Conservation (phyloP, 2,113 vertebrate species). For the Grallaria varia region DNA sequence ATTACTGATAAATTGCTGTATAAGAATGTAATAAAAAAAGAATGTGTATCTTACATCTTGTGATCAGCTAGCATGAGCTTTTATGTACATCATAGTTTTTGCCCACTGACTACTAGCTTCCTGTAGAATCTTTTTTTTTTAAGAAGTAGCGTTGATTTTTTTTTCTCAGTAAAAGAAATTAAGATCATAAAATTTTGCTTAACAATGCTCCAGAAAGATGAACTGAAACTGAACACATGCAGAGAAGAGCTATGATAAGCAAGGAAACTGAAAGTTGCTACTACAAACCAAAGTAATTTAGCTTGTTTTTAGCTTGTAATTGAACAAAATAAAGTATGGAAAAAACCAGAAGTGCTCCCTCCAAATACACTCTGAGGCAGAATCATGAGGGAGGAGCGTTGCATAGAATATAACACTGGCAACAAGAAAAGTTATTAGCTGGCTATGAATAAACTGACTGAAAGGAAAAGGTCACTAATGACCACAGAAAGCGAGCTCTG, state of each 20-base stretch:
- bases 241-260: background rate
- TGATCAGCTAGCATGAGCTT: background rate
- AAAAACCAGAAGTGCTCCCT: accelerated
- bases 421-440: background rate
- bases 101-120: background rate
- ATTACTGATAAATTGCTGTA: background rate
- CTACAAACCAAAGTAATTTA: background rate
- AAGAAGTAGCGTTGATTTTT: too few species aligned
- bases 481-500: background rate
- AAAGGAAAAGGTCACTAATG: background rate
- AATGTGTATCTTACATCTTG: background rate
- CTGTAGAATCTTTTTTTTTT: background rate
- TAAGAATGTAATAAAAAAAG: background rate
- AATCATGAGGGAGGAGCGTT: background rate
- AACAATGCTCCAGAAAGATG: background rate
- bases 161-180: background rate
- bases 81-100: background rate
- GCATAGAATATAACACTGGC: background rate
- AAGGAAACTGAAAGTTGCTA: background rate
- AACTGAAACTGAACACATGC: conserved; percentile 12
- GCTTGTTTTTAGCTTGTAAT: background rate
- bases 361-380: background rate
- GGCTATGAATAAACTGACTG: background rate
- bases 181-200: background rate
- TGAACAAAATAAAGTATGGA: background rate